Percentiles rank a stretch among this genome's conserved stretches.
These are phyloP conservation scores for Prinia subflava DNA, from an alignment of 2,113 vertebrate species.

Conservation along the genomic window DNA sequence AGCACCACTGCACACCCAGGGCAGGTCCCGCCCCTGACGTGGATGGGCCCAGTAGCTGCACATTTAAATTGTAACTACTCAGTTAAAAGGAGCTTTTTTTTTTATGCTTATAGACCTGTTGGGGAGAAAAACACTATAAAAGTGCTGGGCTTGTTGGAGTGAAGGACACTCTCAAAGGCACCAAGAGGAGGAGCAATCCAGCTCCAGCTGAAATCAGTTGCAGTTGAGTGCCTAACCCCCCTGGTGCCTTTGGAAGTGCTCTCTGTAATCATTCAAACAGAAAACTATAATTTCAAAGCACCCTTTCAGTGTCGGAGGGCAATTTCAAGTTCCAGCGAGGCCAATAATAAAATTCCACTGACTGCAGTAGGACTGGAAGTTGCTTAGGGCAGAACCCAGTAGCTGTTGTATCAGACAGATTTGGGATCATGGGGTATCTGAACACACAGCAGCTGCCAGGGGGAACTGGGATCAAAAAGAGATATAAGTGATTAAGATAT, in stretches of 20 bases:
- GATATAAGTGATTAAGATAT: not conserved
- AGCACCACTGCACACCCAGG: not conserved
- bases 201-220: not conserved
- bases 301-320: not conserved
- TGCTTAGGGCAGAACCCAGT: not conserved
- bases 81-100: not conserved
- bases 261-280: not conserved
- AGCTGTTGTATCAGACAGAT: not conserved
- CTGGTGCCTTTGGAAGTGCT: conserved; percentile 27
- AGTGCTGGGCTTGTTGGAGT: not conserved
- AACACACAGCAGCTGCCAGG: not conserved
- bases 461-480: not conserved
- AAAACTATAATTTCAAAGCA: not conserved
- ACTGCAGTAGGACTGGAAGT: conserved; percentile 4
- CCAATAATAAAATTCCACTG: not conserved
- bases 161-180: conserved; percentile 35
- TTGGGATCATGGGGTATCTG: not conserved
- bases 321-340: not conserved
- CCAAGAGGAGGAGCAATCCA: not conserved
- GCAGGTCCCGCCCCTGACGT: not conserved
- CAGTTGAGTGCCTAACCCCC: not conserved
- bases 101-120: not conserved
- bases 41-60: not conserved
- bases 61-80: not conserved
- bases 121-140: not conserved